Base-by-base conservation (phyloP, 1,140 invertebrate species). In the Calliphora vicina region DNA sequence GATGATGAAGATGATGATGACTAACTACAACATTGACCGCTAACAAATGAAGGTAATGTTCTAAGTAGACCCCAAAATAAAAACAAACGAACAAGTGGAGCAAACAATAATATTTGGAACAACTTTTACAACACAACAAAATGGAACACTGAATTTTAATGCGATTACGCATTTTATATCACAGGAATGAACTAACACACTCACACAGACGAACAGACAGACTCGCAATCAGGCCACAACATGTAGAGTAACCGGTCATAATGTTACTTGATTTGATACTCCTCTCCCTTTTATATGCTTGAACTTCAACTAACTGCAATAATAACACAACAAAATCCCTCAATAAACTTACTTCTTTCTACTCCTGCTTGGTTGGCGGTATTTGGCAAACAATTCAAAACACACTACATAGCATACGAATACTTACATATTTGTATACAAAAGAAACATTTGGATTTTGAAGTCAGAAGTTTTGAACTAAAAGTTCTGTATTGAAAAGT, bases 101-200 rank as follows among this genome's bases (percentile, higher is more conserved):
- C 61, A 67, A 67, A 67, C 0, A 23, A 67, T 0, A 43, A n/a
- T 76, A 35, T 76, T 76, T 76, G 27, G 15, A 76, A 76, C 17
- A 43, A 72, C 82, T 80, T 43, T 73, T 23, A 80, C 83, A 74
- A 42, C 6, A 80, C 23, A 27, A 25, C n/a, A 57, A 67, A 23
- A 67, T 67, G n/a, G 61, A 67, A 67, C 61, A 67, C 61, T 67
- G 20, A 67, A 82, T 35, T 29, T 43, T 45, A 20, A 73, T 81
- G 27, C 80, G 43, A 8, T 67, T 43, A 81, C 80, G 80, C 80
- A 50, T 23, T 20, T 35, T 43, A 57, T 26, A 50, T 50, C 8
- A 50, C 45, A 50, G 10, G 15, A 50, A 50, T 1, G n/a, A n/a
- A n/a, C n/a, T n/a, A n/a, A 6, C 45, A n/a, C 1, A 50, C 2